Conservation (phyloP, 2,797 vertebrate genomes). For the Ptychobarbus kaznakovi region DNA sequence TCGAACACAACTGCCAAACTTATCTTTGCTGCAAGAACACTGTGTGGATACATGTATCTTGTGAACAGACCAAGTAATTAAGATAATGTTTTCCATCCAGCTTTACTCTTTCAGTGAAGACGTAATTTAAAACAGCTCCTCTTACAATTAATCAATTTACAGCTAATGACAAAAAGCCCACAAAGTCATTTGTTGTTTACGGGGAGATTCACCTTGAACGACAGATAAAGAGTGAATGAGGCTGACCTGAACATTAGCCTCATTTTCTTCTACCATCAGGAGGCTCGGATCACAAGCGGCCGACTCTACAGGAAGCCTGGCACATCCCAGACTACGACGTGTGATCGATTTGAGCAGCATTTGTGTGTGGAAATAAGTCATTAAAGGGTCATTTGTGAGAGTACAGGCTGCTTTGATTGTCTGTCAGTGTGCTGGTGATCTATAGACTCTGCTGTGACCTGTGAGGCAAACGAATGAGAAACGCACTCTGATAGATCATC, state of each 20-base stretch:
- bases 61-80: background rate
- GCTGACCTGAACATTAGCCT: conserved; percentile 29
- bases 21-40: background rate
- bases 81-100: background rate
- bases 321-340: conserved; percentile 38
- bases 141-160: conserved; percentile 4
- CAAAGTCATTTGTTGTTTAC: conserved; percentile 21
- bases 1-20: background rate
- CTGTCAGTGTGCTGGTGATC: conserved; percentile 50
- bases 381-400: conserved; percentile 72
- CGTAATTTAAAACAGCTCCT: background rate
- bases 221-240: conserved; percentile 21
- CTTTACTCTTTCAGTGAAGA: background rate
- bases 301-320: background rate
- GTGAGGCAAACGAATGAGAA: background rate
- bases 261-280: conserved; percentile 3
- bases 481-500: background rate
- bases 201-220: background rate
- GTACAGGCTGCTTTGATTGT: conserved; percentile 49
- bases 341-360: conserved; percentile 72
- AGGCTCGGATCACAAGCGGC: background rate
- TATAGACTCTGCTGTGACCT: conserved; percentile 50
- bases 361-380: conserved; percentile 73
- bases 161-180: background rate
- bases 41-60: background rate